Conservation (phyloP, 2,888 invertebrate genomes). For the Buathra laborator region DNA sequence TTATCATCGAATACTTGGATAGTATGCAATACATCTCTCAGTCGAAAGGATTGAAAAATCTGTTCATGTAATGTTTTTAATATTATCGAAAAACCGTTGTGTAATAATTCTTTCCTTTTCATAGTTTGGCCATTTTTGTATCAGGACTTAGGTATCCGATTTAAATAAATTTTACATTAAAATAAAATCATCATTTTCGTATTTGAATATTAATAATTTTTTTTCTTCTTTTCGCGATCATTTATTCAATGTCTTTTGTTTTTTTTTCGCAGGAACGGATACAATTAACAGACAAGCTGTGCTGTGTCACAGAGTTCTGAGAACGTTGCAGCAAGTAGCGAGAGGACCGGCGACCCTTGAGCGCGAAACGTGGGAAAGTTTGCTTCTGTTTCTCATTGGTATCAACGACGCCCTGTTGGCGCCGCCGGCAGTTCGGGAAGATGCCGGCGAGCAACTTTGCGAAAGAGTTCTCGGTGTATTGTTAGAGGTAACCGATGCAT, state of each 20-base stretch:
- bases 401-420: constrained; percentile 96
- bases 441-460: constrained; percentile 97
- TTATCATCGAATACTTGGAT: not conserved
- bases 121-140: constrained; percentile 97
- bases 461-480: constrained; percentile 97
- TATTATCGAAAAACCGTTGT: constrained; percentile 13
- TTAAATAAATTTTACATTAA: constrained; percentile 23
- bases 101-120: constrained; percentile 82
- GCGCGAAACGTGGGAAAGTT: constrained; percentile 95
- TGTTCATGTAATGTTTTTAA: not conserved
- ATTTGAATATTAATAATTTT: constrained; percentile 19
- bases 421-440: constrained; percentile 97
- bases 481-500: constrained; percentile 88
- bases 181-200: constrained; percentile 56
- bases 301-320: constrained; percentile 95
- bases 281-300: constrained; percentile 97
- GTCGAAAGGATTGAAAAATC: not conserved
- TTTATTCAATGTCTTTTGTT: constrained; percentile 34
- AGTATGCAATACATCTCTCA: not conserved
- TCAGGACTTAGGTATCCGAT: constrained; percentile 92
- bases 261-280: constrained; percentile 89
- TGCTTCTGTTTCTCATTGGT: constrained; percentile 94
- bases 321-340: constrained; percentile 93
- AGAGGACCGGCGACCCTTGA: constrained; percentile 92
- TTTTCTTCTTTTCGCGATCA: constrained; percentile 31